Evolutionary conservation across 1,140 invertebrate species (phyloP).

Genomic region (Chrysoperla carnea): DNA sequence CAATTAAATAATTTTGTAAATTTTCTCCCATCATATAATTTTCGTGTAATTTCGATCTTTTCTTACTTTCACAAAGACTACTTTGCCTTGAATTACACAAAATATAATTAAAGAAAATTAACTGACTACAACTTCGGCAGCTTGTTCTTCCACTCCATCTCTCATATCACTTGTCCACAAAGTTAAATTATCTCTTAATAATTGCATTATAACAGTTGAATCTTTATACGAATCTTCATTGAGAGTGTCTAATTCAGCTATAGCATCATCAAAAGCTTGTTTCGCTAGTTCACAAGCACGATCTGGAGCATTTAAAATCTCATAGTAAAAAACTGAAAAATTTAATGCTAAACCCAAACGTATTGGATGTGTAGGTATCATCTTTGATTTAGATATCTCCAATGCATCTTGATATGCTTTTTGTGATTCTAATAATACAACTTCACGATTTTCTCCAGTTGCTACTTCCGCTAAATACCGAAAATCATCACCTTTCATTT

Average conservation of each 20-base stretch:
- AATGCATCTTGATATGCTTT: constrained; percentile 95
- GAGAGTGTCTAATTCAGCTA: constrained; percentile 91
- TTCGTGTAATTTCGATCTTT: too few species aligned
- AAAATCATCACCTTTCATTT: constrained; percentile 99
- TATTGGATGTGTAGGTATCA: constrained; percentile 93
- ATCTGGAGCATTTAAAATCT: constrained; percentile 92
- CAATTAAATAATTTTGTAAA: too few species aligned
- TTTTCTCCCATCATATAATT: too few species aligned
- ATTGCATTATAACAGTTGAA: constrained; percentile 97
- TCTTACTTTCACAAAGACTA: too few species aligned
- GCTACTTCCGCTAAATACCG: constrained; percentile 95
- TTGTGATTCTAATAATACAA: constrained; percentile 87
- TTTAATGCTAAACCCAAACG: constrained; percentile 91
- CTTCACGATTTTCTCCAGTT: constrained; percentile 80
- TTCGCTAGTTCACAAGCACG: constrained; percentile 95
- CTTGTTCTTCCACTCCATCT: constrained; percentile 21
- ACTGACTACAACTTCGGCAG: too few species aligned
- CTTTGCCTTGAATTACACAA: too few species aligned
- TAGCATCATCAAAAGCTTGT: constrained; percentile 93
- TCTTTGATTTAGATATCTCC: constrained; percentile 91
- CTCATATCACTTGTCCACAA: constrained; percentile 97
- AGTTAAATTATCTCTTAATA: constrained; percentile 94
- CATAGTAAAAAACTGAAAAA: constrained; percentile 97
- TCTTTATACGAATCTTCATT: constrained; percentile 98
- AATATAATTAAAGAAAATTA: too few species aligned